A percentile compares a stretch with the other conserved stretches of the same genome.
Evolutionary conservation across 2,888 invertebrate species (phyloP).

Genomic region (Schizaphis graminum): DNA sequence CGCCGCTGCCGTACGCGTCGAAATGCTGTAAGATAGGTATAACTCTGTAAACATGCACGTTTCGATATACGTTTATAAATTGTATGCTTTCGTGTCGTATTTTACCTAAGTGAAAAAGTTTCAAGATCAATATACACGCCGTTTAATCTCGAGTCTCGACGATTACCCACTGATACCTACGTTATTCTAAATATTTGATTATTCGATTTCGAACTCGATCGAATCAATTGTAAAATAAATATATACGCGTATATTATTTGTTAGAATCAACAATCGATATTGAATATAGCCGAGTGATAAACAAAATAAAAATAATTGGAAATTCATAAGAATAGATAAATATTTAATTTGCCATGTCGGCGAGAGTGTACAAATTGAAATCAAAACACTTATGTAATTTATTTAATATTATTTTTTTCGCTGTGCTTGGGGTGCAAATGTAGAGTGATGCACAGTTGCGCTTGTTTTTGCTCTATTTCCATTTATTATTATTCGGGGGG

Average conservation of each 20-base stretch:
- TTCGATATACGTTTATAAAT: neutral
- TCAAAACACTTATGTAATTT: conserved; percentile 22
- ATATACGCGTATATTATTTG: neutral
- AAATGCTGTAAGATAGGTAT: neutral
- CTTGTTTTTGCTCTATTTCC: conserved; percentile 40
- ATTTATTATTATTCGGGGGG: conserved; percentile 32
- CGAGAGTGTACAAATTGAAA: conserved; percentile 11
- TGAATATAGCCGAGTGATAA: neutral
- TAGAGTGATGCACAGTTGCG: neutral
- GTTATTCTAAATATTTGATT: neutral
- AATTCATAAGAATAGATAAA: conserved; percentile 29
- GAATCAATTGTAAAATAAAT: neutral
- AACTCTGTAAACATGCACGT: too few relatives aligned
- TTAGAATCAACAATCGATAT: neutral
- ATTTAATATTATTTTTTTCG: neutral
- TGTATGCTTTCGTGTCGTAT: neutral
- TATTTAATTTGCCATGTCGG: conserved; percentile 23
- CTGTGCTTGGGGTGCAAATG: neutral
- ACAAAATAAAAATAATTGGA: neutral
- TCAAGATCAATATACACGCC: neutral
- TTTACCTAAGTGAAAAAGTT: neutral
- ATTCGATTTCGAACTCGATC: neutral
- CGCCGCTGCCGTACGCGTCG: neutral
- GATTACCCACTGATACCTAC: neutral
- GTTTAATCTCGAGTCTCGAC: neutral